Evolutionary conservation across 1,140 invertebrate genomes (phyloP).

Genomic region (Calosoma granatense): DNA sequence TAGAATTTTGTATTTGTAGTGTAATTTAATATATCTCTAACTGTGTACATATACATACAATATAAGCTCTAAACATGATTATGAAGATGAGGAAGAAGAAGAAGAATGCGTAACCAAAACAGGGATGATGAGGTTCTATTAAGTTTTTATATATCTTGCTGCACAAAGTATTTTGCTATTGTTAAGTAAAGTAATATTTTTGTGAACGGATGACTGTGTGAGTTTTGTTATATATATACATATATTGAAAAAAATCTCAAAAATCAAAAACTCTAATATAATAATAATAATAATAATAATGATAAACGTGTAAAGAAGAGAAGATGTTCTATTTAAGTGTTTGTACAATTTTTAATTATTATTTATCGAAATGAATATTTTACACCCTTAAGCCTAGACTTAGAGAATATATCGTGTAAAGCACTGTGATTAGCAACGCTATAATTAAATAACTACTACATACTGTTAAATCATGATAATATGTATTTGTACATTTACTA

Average conservation of each 20-base stretch:
- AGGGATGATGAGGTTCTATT: slow-evolving; percentile 4
- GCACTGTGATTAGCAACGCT: slow-evolving; percentile 7
- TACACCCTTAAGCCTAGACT: background rate
- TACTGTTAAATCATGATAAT: too few relatives aligned
- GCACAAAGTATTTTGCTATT: slow-evolving; percentile 8
- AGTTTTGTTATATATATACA: slow-evolving; percentile 1
- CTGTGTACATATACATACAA: too few relatives aligned
- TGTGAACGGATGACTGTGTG: background rate
- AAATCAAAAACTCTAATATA: background rate
- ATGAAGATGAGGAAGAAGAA: too few relatives aligned
- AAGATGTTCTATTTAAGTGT: slow-evolving; percentile 6
- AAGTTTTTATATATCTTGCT: slow-evolving; percentile 5
- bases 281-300: too few relatives aligned
- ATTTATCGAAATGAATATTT: slow-evolving; percentile 6
- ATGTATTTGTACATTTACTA: too few relatives aligned
- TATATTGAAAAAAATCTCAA: background rate
- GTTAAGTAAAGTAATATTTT: slow-evolving; percentile 3
- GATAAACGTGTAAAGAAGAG: background rate
- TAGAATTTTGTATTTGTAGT: too few relatives aligned
- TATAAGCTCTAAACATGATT: too few relatives aligned
- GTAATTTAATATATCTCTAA: too few relatives aligned
- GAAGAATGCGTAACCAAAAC: slow-evolving; percentile 9
- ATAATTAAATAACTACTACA: too few relatives aligned
- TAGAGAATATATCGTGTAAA: background rate
- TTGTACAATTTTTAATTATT: slow-evolving; percentile 3